A percentile compares a stretch with the other conserved stretches of the same genome.
These are phyloP conservation scores for Zosterops lateralis DNA, from an alignment of 2,113 vertebrate genomes.

Conservation along the genomic window DNA sequence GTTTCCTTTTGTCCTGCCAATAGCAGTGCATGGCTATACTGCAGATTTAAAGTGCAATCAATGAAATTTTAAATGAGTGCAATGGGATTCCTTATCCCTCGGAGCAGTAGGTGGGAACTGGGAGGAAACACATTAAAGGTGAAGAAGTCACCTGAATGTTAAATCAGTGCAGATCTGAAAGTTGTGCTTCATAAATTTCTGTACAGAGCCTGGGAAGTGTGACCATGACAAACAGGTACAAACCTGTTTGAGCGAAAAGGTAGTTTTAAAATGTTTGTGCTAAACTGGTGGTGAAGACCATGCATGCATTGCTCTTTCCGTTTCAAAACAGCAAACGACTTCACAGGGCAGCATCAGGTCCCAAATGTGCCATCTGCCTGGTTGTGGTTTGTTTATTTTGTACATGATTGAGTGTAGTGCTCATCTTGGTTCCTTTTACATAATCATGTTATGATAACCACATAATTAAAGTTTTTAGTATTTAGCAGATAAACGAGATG, in stretches of 20 bases:
- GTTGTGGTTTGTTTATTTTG: constrained; percentile 23
- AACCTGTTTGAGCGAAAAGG: background rate
- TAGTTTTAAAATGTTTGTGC: background rate
- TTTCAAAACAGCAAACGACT: background rate
- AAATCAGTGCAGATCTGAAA: background rate
- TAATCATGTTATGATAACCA: constrained; percentile 15
- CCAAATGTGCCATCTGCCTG: constrained; percentile 51
- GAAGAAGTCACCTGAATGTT: background rate
- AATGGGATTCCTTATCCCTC: background rate
- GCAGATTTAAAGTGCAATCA: background rate
- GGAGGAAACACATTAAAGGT: background rate
- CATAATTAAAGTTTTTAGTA: constrained; percentile 4
- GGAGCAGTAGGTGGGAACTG: background rate
- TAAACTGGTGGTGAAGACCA: background rate
- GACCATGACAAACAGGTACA: background rate
- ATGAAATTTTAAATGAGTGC: constrained; percentile 17
- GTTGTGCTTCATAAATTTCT: rapidly evolving
- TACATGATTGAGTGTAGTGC: constrained; percentile 19
- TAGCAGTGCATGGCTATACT: background rate
- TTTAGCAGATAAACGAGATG: background rate
- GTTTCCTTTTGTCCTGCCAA: background rate
- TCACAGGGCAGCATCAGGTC: constrained; percentile 6
- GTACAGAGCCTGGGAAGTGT: background rate
- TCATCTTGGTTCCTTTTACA: background rate
- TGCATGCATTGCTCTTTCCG: background rate